Evolutionary conservation across 2,113 vertebrate species (phyloP), one percentile per base, ranked within the genome.

Genomic region (Chaenogobius annularis): DNA sequence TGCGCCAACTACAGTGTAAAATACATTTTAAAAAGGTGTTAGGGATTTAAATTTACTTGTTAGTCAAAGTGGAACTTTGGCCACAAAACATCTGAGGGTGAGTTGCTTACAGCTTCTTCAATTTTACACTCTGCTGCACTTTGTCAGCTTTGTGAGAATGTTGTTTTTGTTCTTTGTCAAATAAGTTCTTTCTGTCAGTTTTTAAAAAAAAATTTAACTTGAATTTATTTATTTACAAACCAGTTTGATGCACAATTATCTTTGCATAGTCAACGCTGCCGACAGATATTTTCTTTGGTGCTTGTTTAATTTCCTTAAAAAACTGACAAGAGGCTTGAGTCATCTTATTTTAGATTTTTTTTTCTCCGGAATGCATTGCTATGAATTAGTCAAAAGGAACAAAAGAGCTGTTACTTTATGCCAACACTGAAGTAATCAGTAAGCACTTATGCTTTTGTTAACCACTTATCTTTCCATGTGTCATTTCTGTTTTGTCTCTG

Each of bases 291-390:
- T 52, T 44, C 59, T 47, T 63, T 75, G 64, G 58, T 62, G 54
- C 70, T 63, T 65, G 61, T 68, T 20, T 76, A 75, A 76, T 76
- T 62, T 66, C 54, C 22, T 66, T 72, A 70, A 71, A 75, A 13
- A 67, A 77, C 66, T 66, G 54, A 20, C 26, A 2, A 19, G 48
- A 23, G 11, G 15, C 43, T 69, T 43, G 68, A 72, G 68, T 81
- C 15, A 48, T 65, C 54, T 40, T n/a, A n/a, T n/a, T 66, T 66
- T 73, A 35, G 56, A 63, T 73, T 50, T 68, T 67, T 62, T 15
- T 13, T 14, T 20, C 10, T 43, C 40, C 72, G 54, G 35, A 78
- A 77, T 10, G 19, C 8, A 54, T 66, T 68, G 19, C 1, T 52
- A 75, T 80, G 69, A 71, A 12, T 46, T 64, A 37, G 13, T 66